Percentiles rank a stretch among this genome's conserved stretches.
These are phyloP conservation scores for Anoncus sp. DNA, from an alignment of 2,888 invertebrate genomes.

Conservation along the genomic window DNA sequence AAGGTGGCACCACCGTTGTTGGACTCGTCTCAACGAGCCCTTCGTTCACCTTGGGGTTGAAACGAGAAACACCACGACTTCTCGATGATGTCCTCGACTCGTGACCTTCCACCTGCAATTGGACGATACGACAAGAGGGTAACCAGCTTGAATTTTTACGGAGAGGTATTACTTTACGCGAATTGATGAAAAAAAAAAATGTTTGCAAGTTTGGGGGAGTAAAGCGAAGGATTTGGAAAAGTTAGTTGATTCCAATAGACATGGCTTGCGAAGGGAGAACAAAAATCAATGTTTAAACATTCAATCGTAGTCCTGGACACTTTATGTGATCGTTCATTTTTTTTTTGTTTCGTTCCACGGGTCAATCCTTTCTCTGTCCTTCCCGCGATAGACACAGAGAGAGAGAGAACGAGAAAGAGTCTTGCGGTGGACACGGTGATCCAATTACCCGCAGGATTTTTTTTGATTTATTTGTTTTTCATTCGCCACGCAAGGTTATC, in stretches of 20 bases:
- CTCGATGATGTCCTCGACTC: slow-evolving; percentile 66
- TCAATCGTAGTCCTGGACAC: background rate
- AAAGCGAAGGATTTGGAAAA: background rate
- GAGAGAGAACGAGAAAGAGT: slow-evolving; percentile 14
- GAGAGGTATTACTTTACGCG: no score
- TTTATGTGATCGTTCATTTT: slow-evolving; percentile 10
- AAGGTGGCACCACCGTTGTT: slow-evolving; percentile 53
- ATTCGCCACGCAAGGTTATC: slow-evolving; percentile 58
- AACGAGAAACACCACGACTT: slow-evolving; percentile 73
- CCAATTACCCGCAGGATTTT: slow-evolving; percentile 53
- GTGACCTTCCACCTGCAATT: slow-evolving; percentile 72
- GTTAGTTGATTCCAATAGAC: background rate
- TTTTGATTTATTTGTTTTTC: slow-evolving; percentile 43
- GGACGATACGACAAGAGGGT: slow-evolving; percentile 11
- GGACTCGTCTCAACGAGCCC: slow-evolving; percentile 64
- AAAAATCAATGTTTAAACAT: background rate
- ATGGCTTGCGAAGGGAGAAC: background rate
- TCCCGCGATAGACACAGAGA: background rate
- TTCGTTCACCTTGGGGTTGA: slow-evolving; percentile 69
- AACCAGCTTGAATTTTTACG: background rate
- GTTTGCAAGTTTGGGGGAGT: no score
- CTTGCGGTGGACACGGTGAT: slow-evolving; percentile 43
- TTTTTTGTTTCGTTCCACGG: background rate
- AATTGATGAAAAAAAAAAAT: no score
- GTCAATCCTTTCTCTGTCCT: slow-evolving; percentile 42